These are phyloP conservation scores for Onychomys torridus DNA, from an alignment of 2,797 vertebrate species.

Conservation along the genomic window DNA sequence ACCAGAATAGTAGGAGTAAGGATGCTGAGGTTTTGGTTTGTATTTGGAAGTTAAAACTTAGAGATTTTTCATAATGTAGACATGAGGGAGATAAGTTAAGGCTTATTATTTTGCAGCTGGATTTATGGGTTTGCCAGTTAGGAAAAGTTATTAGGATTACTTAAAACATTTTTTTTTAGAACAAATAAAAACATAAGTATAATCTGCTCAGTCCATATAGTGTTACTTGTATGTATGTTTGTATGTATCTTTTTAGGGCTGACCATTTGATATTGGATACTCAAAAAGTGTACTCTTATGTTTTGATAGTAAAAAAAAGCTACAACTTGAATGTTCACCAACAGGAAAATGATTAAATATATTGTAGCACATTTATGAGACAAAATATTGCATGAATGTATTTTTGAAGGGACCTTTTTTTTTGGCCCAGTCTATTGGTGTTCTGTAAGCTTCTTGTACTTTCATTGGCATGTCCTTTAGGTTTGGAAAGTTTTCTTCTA, in stretches of 20 bases:
- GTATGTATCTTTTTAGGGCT: not conserved
- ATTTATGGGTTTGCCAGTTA: not conserved
- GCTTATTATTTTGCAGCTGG: not conserved
- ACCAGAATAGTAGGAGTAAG: not conserved
- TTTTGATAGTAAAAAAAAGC: not conserved
- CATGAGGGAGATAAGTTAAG: conserved; percentile 30
- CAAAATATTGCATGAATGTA: not conserved
- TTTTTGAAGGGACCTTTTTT: not conserved
- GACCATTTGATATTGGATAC: not conserved
- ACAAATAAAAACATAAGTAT: not conserved
- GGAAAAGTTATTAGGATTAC: not conserved
- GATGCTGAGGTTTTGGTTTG: not conserved
- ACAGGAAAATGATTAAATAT: not conserved
- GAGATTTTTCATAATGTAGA: conserved; percentile 1
- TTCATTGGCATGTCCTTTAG: too few relatives aligned
- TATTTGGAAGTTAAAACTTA: conserved; percentile 11
- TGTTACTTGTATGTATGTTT: not conserved
- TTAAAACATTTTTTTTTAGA: not conserved
- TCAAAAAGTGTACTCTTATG: not conserved
- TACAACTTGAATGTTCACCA: not conserved
- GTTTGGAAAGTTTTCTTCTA: too few relatives aligned
- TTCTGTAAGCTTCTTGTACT: too few relatives aligned
- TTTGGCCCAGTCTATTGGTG: too few relatives aligned
- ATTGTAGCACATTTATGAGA: not conserved
- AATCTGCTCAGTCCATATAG: not conserved